Conservation (phyloP, 2,113 vertebrate genomes). For the Cinclus cinclus region DNA sequence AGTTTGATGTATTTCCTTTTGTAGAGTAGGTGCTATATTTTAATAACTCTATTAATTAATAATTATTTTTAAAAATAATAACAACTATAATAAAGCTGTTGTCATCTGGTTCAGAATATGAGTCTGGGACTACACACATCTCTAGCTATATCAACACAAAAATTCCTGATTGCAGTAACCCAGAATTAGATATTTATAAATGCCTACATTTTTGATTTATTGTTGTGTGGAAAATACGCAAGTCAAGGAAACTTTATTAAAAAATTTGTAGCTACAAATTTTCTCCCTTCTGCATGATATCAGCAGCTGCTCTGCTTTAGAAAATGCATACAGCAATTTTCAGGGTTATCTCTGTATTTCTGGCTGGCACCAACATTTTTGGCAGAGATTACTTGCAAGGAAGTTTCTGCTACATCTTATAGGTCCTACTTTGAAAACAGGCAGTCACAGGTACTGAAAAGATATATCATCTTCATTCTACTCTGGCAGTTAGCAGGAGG, state of each 20-base stretch:
- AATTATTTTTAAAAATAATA: not conserved
- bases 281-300: not conserved
- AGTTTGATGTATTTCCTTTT: not conserved
- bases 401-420: not conserved
- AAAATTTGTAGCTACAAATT: not conserved
- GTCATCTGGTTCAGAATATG: not conserved
- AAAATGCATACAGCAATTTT: not conserved
- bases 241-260: not conserved
- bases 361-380: not conserved
- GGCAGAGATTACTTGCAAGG: not conserved
- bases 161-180: not conserved
- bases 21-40: not conserved
- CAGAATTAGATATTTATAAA: not conserved
- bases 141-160: not conserved
- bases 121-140: fast-evolving
- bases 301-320: not conserved
- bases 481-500: not conserved
- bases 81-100: not conserved
- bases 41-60: not conserved
- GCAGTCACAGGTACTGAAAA: constrained; percentile 22
- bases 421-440: not conserved
- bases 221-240: not conserved
- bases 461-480: not conserved
- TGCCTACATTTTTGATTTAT: not conserved
- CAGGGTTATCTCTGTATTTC: not conserved